These are phyloP conservation scores for Brachypteracias leptosomus DNA, from an alignment of 2,113 vertebrate genomes.

Conservation along the genomic window DNA sequence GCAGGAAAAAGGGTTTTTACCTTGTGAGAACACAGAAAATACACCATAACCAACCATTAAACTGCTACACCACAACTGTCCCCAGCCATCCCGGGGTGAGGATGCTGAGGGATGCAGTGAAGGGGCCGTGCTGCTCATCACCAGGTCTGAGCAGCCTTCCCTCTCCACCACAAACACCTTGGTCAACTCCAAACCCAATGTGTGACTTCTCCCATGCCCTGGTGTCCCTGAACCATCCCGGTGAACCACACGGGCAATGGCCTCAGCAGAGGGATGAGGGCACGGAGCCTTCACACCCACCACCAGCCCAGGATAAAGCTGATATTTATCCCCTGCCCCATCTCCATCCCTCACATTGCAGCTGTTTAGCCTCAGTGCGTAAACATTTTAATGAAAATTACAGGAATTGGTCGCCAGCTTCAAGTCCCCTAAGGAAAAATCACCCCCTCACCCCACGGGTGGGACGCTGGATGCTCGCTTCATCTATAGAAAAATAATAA, in stretches of 20 bases:
- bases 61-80: not conserved
- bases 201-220: not conserved
- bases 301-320: not conserved
- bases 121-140: not conserved
- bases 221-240: not conserved
- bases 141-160: not conserved
- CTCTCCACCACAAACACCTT: not conserved
- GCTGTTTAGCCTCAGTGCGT: not conserved
- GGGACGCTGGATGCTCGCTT: not conserved
- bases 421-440: not conserved
- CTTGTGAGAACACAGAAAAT: not conserved
- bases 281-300: rapidly evolving
- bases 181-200: not conserved
- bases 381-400: not conserved
- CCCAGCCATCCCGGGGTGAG: not conserved
- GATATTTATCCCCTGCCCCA: not conserved
- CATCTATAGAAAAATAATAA: slow-evolving; percentile 7
- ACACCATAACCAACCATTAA: not conserved
- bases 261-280: not conserved
- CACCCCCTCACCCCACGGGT: not conserved
- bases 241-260: rapidly evolving
- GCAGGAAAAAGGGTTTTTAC: not conserved
- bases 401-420: not conserved
- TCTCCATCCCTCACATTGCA: not conserved
- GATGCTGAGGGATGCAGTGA: not conserved